Base-by-base conservation (phyloP, 2,888 invertebrate species). In the Pristionchus arcanus region DNA sequence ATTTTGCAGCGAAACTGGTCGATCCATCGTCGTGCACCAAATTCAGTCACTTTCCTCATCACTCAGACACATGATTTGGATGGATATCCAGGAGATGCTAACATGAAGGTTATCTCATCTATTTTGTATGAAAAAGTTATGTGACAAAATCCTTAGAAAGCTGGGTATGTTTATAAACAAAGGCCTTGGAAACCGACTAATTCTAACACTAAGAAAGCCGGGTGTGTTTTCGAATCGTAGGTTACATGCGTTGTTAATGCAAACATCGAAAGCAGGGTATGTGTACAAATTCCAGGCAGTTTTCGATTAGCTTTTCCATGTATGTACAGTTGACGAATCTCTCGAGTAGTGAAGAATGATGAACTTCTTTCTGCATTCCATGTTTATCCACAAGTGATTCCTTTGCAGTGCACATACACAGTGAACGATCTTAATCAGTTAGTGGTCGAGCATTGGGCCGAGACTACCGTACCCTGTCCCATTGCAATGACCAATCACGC, bases 371-470 rank as follows among this genome's bases (percentile, higher is more conserved):
- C 59, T 59, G 31, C 19, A 34, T 34, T 34, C 71, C 71, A 31
- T 34, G 5, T 13, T 66, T n/a, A 66, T 25, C 28, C n/a, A 5
- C 2, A 63, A 63, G 21, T n/a, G 63, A 4, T 19, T 63, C n/a
- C 19, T 15, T 74, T 91, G 0, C 85, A 92, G 92, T 91, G 90
- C 7, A 92, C 93, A 55, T 93, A 93, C 90, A 93, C 92, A 9
- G 90, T 93, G 21, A 93, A 93, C 84, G 93, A 93, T 81, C 77
- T 91, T 49, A 92, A 92, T 89, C 93, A 93, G 83, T 89, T 93
- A 34, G 90, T 93, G 28, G 90, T 93, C 37, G 93, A 93, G 34
- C 92, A 93, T 59, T 91, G 90, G 37, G 92, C 92, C 9, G 90
- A 91, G 25, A 91, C 91, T 74, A 83, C 90, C 34, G 89, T 71